Conservation (phyloP, 2,888 invertebrate genomes). For the Pachycephus smyrnensis region DNA sequence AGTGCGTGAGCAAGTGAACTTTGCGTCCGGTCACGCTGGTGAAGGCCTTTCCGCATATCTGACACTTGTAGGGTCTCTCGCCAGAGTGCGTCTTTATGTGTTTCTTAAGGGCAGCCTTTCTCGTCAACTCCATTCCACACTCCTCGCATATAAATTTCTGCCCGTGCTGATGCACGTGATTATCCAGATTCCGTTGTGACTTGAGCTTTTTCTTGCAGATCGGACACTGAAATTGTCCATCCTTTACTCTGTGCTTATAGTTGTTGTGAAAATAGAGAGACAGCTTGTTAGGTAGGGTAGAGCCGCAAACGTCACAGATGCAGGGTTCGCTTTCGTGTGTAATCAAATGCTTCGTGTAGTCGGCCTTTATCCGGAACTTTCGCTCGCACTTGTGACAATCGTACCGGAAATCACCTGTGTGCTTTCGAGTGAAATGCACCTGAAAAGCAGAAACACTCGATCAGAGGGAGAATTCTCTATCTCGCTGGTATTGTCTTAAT, state of each 20-base stretch:
- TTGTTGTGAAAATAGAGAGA: slow-evolving; percentile 14
- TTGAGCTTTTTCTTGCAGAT: slow-evolving; percentile 13
- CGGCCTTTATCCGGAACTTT: slow-evolving; percentile 23
- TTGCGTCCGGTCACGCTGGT: slow-evolving; percentile 1
- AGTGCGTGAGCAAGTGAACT: slow-evolving; percentile 10
- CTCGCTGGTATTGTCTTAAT: too few species aligned
- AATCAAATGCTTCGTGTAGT: slow-evolving; percentile 21
- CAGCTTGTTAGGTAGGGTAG: neutral
- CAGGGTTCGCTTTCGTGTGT: slow-evolving; percentile 4
- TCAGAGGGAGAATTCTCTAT: too few species aligned
- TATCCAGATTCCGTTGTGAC: slow-evolving; percentile 9
- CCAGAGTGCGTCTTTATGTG: slow-evolving; percentile 7
- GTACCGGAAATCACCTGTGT: slow-evolving; percentile 11
- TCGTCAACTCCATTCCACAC: slow-evolving; percentile 11
- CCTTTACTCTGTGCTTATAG: slow-evolving; percentile 7
- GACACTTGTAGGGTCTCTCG: slow-evolving; percentile 8
- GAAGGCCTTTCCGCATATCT: slow-evolving; percentile 16
- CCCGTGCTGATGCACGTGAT: slow-evolving; percentile 12
- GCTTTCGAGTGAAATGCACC: slow-evolving; percentile 16
- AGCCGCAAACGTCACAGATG: slow-evolving; percentile 12
- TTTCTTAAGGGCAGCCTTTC: slow-evolving; percentile 3
- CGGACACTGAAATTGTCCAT: slow-evolving; percentile 10
- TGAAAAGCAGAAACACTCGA: slow-evolving; percentile 2
- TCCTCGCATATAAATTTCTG: slow-evolving; percentile 19
- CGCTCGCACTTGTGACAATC: slow-evolving; percentile 26